Base-by-base conservation (phyloP, 2,888 invertebrate genomes). In the Dolichopus griseipennis region DNA sequence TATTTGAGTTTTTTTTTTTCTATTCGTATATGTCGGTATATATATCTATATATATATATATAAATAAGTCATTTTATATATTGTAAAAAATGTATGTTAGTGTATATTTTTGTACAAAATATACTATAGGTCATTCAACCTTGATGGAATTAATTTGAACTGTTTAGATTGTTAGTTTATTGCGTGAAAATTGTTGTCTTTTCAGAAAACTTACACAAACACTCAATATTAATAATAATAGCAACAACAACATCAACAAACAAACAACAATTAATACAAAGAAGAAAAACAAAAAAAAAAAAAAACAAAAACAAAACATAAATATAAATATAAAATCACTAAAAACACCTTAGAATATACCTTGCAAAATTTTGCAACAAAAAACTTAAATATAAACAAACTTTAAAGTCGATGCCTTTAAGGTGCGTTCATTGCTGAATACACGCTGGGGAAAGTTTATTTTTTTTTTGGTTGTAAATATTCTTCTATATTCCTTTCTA, bases 111-210 rank as follows among this genome's bases (percentile, higher is more conserved):
- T 41, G 9, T 41, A 41, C 8, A 41, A 52, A 52, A 52, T 18
- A 18, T 52, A 52, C 5, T 12, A 18, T 52, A 52, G 52, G 52
- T 52, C 52, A 52, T 52, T 52, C 52, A 52, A 52, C 52, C 52
- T 52, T 52, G 52, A 52, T 52, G 52, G 18, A 9, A 52, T 52
- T 52, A 52, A 52, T 52, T 52, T 52, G 18, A 52, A 52, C 52
- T 52, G n/a, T 52, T 18, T 52, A 18, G n/a, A n/a, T 52, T 52
- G 9, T 52, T 18, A n/a, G 15, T 52, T 52, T 52, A 52, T 52
- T 52, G 52, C 52, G 52, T 52, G 52, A 52, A 52, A 52, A 52
- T 52, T 52, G n/a, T 52, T 52, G 15, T 52, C 52, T 52, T 52
- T 52, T 52, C 18, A 52, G 52, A 52, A 52, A 52, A 15, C 4